Conservation (phyloP, 2,888 invertebrate species). For the Tinea trinotella region DNA sequence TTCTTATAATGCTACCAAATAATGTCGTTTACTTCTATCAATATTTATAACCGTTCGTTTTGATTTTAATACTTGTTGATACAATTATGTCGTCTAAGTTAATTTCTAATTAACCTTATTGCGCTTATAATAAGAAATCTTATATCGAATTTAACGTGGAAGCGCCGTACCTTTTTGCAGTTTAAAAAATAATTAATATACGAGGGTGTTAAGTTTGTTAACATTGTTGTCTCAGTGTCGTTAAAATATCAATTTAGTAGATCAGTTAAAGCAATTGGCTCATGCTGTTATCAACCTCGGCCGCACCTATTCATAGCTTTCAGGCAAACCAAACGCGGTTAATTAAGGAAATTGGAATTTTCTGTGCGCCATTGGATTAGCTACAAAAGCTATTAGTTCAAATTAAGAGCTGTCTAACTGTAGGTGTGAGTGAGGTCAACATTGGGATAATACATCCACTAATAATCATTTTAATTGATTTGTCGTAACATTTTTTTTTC, state of each 20-base stretch:
- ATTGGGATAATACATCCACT: conserved; percentile 3
- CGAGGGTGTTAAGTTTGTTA: conserved; percentile 1
- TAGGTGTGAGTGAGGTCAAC: conserved; percentile 29
- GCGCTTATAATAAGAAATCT: neutral
- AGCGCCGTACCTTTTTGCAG: conserved; percentile 19
- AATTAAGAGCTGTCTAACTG: conserved; percentile 60
- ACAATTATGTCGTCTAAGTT: neutral
- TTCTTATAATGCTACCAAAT: neutral
- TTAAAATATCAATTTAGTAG: conserved; percentile 14
- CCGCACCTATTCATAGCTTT: conserved; percentile 58
- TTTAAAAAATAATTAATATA: conserved; percentile 8
- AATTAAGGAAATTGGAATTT: conserved; percentile 72
- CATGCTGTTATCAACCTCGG: conserved; percentile 36
- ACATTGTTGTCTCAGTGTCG: conserved; percentile 7
- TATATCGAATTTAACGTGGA: neutral
- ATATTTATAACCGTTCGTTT: neutral
- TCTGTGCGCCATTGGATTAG: conserved; percentile 62
- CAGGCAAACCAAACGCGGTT: conserved; percentile 55
- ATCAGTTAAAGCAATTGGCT: conserved; percentile 5
- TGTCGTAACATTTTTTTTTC: no score
- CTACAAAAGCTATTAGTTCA: conserved; percentile 66
- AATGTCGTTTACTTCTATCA: neutral
- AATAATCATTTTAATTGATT: neutral
- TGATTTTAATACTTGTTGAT: no score
- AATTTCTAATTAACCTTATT: neutral